These are phyloP conservation scores for Chymomyza fuscimana DNA, from an alignment of 2,888 invertebrate species.

Conservation along the genomic window DNA sequence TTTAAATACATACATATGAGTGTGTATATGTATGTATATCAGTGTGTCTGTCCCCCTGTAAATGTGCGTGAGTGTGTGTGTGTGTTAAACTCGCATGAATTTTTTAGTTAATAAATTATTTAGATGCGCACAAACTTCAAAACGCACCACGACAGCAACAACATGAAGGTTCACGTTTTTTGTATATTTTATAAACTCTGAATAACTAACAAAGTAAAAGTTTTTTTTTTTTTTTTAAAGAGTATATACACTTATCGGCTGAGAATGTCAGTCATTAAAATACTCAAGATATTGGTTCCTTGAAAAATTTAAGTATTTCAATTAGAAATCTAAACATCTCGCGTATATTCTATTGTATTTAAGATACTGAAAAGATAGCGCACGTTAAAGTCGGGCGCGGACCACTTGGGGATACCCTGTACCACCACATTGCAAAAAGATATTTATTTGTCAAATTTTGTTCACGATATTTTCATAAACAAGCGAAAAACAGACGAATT, in stretches of 20 bases:
- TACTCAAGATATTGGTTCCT: no score
- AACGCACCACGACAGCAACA: conserved; percentile 34
- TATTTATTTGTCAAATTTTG: no score
- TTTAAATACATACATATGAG: conserved; percentile 42
- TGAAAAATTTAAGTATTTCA: no score
- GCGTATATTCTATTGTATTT: no score
- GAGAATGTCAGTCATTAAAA: background rate
- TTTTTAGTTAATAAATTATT: conserved; percentile 68
- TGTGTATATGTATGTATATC: conserved; percentile 13
- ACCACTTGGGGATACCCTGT: no score
- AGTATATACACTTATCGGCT: background rate
- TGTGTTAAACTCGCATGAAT: conserved; percentile 51
- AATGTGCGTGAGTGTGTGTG: conserved; percentile 23
- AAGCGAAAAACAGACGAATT: no score
- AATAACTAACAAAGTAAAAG: background rate
- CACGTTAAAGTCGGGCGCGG: no score
- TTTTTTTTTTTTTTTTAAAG: background rate
- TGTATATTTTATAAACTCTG: background rate
- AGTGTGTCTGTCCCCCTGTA: background rate
- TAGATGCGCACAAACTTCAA: conserved; percentile 72
- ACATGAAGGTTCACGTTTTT: background rate
- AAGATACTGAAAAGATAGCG: no score
- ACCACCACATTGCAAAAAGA: no score
- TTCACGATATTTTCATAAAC: no score
- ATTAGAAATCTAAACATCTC: no score